Evolutionary conservation across 2,797 vertebrate species (phyloP), one percentile per base, ranked within the genome.

Genomic region (Passerculus sandwichensis): DNA sequence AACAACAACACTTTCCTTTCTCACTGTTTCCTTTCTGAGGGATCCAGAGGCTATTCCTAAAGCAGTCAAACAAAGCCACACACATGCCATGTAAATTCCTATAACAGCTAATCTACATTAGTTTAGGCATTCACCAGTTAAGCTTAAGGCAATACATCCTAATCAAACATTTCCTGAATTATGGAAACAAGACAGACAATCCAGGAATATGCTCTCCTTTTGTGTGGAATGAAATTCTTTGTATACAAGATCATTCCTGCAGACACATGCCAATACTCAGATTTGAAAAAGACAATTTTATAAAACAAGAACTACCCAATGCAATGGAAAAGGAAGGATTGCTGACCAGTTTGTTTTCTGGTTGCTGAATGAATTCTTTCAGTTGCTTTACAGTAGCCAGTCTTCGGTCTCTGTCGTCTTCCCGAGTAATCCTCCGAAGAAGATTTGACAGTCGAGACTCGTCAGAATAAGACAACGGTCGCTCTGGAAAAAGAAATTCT

Each of bases 391-490:
- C 98, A 96, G 99, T 99, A 98, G 98, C 98, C 98, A 99, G 98
- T 98, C 99, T 98, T 97, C 99, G 99, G 98, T 99, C 99, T 96
- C 99, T 98, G 97, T 99, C 99, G 34, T 99, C 99, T 98, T 99
- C 99, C 97, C 99, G 99, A 98, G 99, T 99, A 97, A 99, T 99
- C 97, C 99, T 98, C 98, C 99, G 99, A 98, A 99, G 98, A 98
- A 99, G 99, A 98, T 99, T 99, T 96, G 99, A 99, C 98, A 99
- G 98, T 98, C 99, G 99, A 98, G 99, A 99, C 98, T 99, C 99
- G 84, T 99, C 99, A 87, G 99, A 99, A 98, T 99, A 99, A 98
- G 99, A 98, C 99, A 99, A 98, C 95, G 99, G 98, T 98, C 99
- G 98, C 97, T 99, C 99, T 99, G 97, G 17, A 78, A 98, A 87